Conservation (phyloP, 2,113 vertebrate species). For the Mastomys natalensis region DNA sequence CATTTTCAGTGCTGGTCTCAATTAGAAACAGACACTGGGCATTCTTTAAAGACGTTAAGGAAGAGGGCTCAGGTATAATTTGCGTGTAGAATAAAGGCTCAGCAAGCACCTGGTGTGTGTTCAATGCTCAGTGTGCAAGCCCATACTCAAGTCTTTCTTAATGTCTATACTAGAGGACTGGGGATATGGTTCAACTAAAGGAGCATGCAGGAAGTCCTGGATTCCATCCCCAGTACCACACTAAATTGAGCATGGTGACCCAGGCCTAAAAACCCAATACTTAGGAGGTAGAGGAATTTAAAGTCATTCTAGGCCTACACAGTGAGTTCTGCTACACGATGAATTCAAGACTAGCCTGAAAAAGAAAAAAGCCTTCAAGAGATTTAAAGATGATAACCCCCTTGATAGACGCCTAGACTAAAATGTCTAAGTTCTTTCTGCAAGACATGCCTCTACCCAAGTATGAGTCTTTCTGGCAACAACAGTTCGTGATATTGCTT, state of each 20-base stretch:
- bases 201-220: background rate
- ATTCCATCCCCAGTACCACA: background rate
- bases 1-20: background rate
- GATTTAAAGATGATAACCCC: background rate
- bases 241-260: background rate
- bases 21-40: background rate
- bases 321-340: background rate
- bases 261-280: background rate
- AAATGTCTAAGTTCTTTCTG: slow-evolving; percentile 27
- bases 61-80: background rate
- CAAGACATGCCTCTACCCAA: background rate
- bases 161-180: too few species aligned
- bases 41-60: background rate
- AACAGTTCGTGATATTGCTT: background rate
- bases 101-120: too few species aligned
- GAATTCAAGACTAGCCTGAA: background rate
- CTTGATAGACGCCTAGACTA: background rate
- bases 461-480: slow-evolving; percentile 15
- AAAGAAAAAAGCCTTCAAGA: background rate
- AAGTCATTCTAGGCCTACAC: background rate
- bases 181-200: background rate
- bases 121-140: background rate
- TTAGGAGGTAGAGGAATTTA: background rate
- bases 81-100: too few species aligned
- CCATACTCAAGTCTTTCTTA: background rate